Percentiles rank a stretch among this genome's conserved stretches.
phyloP scores from a whole-genome alignment of 2,797 vertebrate genomes.

The Acridotheres tristis region DNA sequence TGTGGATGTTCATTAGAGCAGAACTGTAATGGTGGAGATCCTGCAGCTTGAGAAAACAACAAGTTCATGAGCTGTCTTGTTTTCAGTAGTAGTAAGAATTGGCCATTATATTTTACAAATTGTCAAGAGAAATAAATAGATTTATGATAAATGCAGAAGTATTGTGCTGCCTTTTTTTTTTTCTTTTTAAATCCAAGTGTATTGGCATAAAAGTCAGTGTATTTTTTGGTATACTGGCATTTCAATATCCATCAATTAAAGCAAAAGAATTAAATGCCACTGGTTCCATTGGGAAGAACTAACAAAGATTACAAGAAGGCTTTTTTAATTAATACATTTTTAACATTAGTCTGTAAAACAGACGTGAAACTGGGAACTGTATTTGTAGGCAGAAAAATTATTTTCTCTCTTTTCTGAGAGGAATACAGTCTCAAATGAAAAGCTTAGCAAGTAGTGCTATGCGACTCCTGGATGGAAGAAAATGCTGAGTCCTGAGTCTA shows the following conservation, averaged over 20 bases:
- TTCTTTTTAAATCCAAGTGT: background rate
- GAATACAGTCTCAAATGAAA: background rate
- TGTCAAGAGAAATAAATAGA: conserved; percentile 4
- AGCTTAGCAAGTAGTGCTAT: background rate
- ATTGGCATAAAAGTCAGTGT: background rate
- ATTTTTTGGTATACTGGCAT: background rate
- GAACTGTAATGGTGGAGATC: background rate
- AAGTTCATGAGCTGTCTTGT: background rate
- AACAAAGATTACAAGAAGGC: background rate
- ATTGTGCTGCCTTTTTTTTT: background rate
- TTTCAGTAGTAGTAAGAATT: background rate
- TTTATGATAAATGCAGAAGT: background rate
- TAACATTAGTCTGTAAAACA: background rate
- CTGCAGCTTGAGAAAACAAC: background rate
- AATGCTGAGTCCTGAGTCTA: background rate
- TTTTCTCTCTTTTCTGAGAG: background rate
- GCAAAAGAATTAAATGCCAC: background rate
- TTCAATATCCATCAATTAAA: conserved; percentile 52
- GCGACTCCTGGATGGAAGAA: rapidly evolving
- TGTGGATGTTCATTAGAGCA: background rate
- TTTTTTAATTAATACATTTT: conserved; percentile 23
- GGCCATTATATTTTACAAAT: background rate
- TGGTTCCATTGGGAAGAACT: background rate
- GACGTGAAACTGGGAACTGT: background rate
- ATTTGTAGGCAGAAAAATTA: background rate